These are phyloP conservation scores for Mareca penelope DNA, from an alignment of 2,797 vertebrate species.

Conservation along the genomic window DNA sequence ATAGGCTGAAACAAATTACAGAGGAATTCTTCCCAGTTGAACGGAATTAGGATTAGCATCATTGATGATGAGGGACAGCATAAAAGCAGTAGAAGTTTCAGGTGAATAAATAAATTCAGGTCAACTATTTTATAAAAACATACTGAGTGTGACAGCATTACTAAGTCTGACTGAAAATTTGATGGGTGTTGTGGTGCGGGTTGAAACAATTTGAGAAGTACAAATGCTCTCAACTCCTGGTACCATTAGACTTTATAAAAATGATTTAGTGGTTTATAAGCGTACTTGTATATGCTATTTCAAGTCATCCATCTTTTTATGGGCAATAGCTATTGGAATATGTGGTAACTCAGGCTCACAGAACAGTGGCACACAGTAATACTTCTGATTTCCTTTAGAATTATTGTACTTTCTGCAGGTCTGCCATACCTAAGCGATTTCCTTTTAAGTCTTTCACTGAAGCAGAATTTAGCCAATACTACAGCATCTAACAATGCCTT, in stretches of 20 bases:
- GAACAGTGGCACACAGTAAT: background rate
- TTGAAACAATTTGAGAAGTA: background rate
- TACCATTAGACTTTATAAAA: background rate
- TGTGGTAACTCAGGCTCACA: background rate
- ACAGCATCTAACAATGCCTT: background rate
- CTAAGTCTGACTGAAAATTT: background rate
- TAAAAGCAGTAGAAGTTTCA: background rate
- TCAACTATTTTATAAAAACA: background rate
- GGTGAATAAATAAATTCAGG: background rate
- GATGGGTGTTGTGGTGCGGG: background rate
- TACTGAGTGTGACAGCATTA: background rate
- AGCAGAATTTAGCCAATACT: background rate
- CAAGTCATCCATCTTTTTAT: background rate
- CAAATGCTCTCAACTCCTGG: background rate
- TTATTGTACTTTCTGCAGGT: background rate
- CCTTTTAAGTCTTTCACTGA: background rate
- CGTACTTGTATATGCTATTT: accelerated
- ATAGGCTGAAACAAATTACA: background rate
- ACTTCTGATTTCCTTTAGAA: background rate
- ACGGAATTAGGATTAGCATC: background rate
- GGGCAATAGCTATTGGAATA: background rate
- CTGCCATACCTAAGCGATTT: background rate
- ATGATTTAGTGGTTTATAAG: accelerated
- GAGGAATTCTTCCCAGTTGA: background rate
- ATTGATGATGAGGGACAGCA: background rate